Conservation (phyloP, 2,888 invertebrate species). For the Pollenia griseotomentosa region DNA sequence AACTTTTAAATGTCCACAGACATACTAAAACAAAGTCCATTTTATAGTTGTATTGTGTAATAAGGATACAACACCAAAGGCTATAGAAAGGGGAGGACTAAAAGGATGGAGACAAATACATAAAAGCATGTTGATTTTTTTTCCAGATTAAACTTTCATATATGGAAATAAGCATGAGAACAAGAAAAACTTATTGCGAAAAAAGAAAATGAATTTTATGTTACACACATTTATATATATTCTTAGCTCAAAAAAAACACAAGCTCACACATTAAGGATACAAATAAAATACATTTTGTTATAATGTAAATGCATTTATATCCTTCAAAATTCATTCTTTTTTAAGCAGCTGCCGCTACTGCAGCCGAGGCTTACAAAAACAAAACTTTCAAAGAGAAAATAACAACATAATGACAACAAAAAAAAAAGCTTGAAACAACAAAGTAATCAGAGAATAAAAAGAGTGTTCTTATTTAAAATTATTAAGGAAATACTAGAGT, state of each 20-base stretch:
- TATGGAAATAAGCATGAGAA: conserved; percentile 19
- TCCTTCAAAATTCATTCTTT: conserved; percentile 78
- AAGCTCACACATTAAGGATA: conserved; percentile 43
- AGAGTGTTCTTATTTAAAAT: neutral
- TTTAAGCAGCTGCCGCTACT: conserved; percentile 39
- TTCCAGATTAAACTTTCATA: conserved; percentile 42
- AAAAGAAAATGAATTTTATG: conserved; percentile 25
- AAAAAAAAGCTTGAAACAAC: neutral
- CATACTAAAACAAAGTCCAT: conserved; percentile 61
- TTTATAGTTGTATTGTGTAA: conserved; percentile 51
- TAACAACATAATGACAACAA: conserved; percentile 11
- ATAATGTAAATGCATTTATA: conserved; percentile 81
- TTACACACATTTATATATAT: neutral
- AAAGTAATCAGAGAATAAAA: conserved; percentile 4
- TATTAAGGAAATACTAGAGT: no score
- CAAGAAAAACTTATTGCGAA: conserved; percentile 20
- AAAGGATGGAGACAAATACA: conserved; percentile 25
- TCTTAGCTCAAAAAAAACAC: conserved; percentile 24
- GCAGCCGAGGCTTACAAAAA: conserved; percentile 46
- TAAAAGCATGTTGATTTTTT: conserved; percentile 41
- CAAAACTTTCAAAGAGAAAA: conserved; percentile 4
- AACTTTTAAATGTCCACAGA: conserved; percentile 61
- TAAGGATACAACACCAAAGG: conserved; percentile 51
- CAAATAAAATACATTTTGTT: conserved; percentile 65
- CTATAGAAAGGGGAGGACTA: conserved; percentile 2